These are phyloP conservation scores for Hoplodrina blanda DNA, from an alignment of 2,888 invertebrate species.

Conservation along the genomic window DNA sequence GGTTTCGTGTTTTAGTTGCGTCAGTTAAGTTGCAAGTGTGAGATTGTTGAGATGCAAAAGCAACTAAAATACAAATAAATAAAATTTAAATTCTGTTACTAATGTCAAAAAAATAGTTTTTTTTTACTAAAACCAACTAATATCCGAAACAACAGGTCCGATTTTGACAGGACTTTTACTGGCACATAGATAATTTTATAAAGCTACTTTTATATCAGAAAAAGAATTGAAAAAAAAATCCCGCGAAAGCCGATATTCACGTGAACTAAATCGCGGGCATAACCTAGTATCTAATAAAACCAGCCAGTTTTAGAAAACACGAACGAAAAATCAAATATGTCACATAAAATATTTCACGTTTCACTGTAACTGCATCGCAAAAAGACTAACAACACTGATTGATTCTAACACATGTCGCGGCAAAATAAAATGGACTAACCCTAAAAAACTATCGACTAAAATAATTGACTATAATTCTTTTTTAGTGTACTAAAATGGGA, in stretches of 20 bases:
- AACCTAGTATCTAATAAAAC: slow-evolving; percentile 1
- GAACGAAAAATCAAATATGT: slow-evolving; percentile 30
- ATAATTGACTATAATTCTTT: slow-evolving; percentile 54
- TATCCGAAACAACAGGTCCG: too few species aligned
- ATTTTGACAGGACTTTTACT: too few species aligned
- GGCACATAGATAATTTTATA: too few species aligned
- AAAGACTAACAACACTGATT: slow-evolving; percentile 33
- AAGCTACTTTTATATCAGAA: too few species aligned
- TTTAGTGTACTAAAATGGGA: slow-evolving; percentile 50
- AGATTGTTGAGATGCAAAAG: slow-evolving; percentile 33
- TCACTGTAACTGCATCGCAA: slow-evolving; percentile 24
- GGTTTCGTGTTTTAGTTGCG: slow-evolving; percentile 47
- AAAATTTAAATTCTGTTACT: too few species aligned
- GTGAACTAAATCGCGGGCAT: too few species aligned
- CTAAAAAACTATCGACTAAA: slow-evolving; percentile 55
- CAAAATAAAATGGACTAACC: slow-evolving; percentile 39
- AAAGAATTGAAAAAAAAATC: too few species aligned
- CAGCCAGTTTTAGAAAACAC: slow-evolving; percentile 23
- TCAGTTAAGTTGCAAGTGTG: slow-evolving; percentile 35
- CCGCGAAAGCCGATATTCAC: too few species aligned
- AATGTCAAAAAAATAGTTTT: too few species aligned
- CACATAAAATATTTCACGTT: slow-evolving; percentile 37
- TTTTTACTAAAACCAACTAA: too few species aligned
- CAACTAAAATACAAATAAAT: background rate
- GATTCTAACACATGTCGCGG: slow-evolving; percentile 44